Conservation (phyloP, 1,140 invertebrate genomes). For the fruit fly (Drosophila melanogaster) region DNA sequence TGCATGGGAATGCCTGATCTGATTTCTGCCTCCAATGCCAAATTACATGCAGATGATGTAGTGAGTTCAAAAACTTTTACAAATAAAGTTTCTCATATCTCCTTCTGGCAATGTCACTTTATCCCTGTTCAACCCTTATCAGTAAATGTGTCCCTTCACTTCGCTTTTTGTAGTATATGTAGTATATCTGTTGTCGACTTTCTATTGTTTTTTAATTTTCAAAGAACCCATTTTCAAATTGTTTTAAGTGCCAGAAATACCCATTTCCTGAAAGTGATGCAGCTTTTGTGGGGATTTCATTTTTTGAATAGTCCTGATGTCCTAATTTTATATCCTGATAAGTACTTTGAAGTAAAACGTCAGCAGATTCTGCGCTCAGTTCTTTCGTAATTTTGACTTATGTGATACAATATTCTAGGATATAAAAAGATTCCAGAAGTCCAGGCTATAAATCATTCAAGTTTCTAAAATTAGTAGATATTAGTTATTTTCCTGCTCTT, state of each 20-base stretch:
- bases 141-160: not conserved
- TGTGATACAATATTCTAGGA: conserved; percentile 4
- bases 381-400: too few species aligned
- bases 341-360: conserved; percentile 5
- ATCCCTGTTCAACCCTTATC: conserved; percentile 4
- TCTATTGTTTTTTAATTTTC: conserved; percentile 7
- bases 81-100: not conserved
- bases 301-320: conserved; percentile 34
- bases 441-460: too few species aligned
- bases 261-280: not conserved
- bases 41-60: conserved; percentile 1
- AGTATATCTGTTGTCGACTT: too few species aligned
- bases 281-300: not conserved
- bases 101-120: not conserved
- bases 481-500: too few species aligned
- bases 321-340: conserved; percentile 12
- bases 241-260: not conserved
- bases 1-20: not conserved
- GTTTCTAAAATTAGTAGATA: too few species aligned
- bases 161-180: not conserved
- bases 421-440: too few species aligned
- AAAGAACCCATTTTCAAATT: conserved; percentile 47
- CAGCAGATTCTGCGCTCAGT: conserved; percentile 57
- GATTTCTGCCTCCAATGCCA: conserved; percentile 14
- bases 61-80: not conserved